Base-by-base conservation (phyloP, 2,113 vertebrate species). In the Willisornis vidua region DNA sequence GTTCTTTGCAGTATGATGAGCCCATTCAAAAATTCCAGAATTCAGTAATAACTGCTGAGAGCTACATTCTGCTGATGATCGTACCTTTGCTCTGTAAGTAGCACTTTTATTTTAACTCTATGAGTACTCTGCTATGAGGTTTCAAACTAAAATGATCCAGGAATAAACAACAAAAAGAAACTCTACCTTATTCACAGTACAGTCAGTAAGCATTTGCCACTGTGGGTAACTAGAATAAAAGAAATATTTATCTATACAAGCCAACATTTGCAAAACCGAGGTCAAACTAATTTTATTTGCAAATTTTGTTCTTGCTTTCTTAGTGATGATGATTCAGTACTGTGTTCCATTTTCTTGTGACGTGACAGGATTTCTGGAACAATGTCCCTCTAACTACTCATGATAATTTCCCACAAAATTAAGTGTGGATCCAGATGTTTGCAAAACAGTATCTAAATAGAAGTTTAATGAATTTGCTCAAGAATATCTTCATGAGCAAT, bases 361-460 rank as follows among this genome's bases (percentile, higher is more conserved):
- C 25, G 52, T 7, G 26, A 63, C 63, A 73, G 15, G 31, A 29
- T 75, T 90, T 92, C 55, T 70, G 70, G n/a, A 93, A 82, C 54
- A 49, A 61, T 89, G 16, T 74, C 11, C 39, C 43, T 77, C 59
- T 76, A 89, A 72, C 22, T 77, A 68, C 19, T 58, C 35, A 52
- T 31, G 66, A 25, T 18, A 78, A 17, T 51, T 95, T 79, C 75
- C 22, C 54, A 90, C 61, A 95, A 89, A 93, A 72, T 65, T 12
- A 78, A 80, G 48, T 91, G 24, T 82, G 51, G 86, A 95, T 86
- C 65, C 75, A 94, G 77, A 88, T 93, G 49, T 92, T 75, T 83
- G 22, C 54, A 80, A 71, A 92, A 83, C 20, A 73, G 14, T 31
- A 70, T 62, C 35, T 51, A 90, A 75, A 77, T 41, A 81, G 33